A percentile compares a stretch with the other conserved stretches of the same genome.
phyloP scores from a whole-genome alignment of 2,888 invertebrate species.

The Halictus ligatus region DNA sequence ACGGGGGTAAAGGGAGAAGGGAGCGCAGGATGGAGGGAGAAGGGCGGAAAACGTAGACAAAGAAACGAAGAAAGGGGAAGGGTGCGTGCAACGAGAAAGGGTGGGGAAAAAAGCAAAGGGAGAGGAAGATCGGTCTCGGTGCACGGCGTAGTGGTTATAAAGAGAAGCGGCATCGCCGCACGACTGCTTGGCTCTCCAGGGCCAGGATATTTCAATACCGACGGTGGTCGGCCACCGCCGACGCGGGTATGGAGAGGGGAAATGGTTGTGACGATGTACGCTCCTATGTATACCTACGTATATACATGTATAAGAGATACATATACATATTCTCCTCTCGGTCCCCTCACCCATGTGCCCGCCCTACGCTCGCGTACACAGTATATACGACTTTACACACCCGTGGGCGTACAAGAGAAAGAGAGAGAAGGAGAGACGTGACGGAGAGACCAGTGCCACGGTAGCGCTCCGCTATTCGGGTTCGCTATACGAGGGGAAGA shows the following conservation, averaged over 20 bases:
- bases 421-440: constrained; percentile 35
- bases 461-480: constrained; percentile 74
- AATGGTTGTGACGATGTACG: constrained; percentile 58
- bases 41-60: constrained; percentile 45
- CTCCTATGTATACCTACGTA: constrained; percentile 34
- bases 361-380: constrained; percentile 62
- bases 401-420: constrained; percentile 60
- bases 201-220: constrained; percentile 80
- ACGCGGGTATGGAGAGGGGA: constrained; percentile 64
- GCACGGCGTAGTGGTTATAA: constrained; percentile 63
- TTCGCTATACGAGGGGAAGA: constrained; percentile 65
- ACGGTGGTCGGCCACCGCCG: constrained; percentile 72
- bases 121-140: constrained; percentile 55
- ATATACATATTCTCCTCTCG: constrained; percentile 25
- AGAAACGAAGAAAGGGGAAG: constrained; percentile 59
- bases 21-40: constrained; percentile 15
- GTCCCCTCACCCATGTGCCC: constrained; percentile 62
- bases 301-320: constrained; percentile 37
- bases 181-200: constrained; percentile 74
- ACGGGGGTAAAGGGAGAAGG: constrained; percentile 26
- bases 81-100: constrained; percentile 31
- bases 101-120: constrained; percentile 46
- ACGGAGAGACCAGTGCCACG: constrained; percentile 59
- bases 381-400: constrained; percentile 66
- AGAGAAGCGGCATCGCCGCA: constrained; percentile 80